Evolutionary conservation across 2,888 invertebrate genomes (phyloP).

Genomic region (Diadegma fenestrale): DNA sequence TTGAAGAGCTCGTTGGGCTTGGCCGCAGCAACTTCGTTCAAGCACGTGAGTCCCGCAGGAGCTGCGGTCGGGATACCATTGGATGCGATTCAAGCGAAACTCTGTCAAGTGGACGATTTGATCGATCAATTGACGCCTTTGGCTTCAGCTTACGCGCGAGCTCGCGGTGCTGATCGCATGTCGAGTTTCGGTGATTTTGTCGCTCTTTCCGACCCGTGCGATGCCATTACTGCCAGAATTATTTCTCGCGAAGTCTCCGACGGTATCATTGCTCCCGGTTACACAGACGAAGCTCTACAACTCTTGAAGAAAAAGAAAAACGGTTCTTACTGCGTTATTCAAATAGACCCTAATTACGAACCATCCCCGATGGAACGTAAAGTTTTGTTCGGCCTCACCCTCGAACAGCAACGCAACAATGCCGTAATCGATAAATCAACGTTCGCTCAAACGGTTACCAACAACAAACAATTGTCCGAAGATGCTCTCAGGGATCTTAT

Average conservation of each 20-base stretch:
- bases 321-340: constrained; percentile 95
- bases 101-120: constrained; percentile 97
- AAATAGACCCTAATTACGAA: constrained; percentile 95
- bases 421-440: constrained; percentile 91
- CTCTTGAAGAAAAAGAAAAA: constrained; percentile 97
- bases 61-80: constrained; percentile 96
- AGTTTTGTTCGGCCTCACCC: constrained; percentile 92
- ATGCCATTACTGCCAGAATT: constrained; percentile 95
- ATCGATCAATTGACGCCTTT: constrained; percentile 90
- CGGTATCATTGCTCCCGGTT: constrained; percentile 98
- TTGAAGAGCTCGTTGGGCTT: constrained; percentile 91
- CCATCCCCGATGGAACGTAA: constrained; percentile 93
- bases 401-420: constrained; percentile 96
- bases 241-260: constrained; percentile 98
- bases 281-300: constrained; percentile 92
- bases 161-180: constrained; percentile 99
- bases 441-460: constrained; percentile 93
- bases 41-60: constrained; percentile 99
- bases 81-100: constrained; percentile 90
- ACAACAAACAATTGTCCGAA: constrained; percentile 89
- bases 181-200: constrained; percentile 99
- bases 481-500: constrained; percentile 94
- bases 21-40: constrained; percentile 98
- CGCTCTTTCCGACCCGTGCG: constrained; percentile 96
- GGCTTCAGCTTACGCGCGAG: constrained; percentile 97